These are phyloP conservation scores for Achatina immaculata DNA, from an alignment of 1,140 invertebrate genomes.

Conservation along the genomic window DNA sequence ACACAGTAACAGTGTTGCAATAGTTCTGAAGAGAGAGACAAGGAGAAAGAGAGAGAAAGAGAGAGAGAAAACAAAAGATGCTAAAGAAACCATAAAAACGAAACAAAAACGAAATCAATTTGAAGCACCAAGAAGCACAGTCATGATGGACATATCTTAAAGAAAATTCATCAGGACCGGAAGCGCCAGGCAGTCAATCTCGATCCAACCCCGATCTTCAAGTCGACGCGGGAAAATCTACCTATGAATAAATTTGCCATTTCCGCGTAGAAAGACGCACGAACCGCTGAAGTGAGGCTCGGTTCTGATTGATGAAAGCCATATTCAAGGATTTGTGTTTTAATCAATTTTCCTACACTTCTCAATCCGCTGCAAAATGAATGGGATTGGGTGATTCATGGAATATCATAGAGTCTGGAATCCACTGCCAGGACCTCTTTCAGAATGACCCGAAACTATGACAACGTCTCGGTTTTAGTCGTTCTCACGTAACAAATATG, in stretches of 20 bases:
- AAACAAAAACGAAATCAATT: conserved; percentile 29
- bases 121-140: conserved; percentile 5
- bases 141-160: conserved; percentile 25
- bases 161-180: conserved; percentile 19
- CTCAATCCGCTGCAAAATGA: conserved; percentile 30
- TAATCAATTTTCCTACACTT: conserved; percentile 30
- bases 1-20: not conserved
- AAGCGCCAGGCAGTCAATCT: not conserved
- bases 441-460: not conserved
- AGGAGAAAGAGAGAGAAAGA: conserved; percentile 17
- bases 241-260: conserved; percentile 40
- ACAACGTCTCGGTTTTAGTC: not conserved
- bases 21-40: conserved; percentile 10
- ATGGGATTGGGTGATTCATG: conserved; percentile 22
- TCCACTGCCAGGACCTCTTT: not conserved
- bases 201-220: not conserved
- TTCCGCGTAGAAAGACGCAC: conserved; percentile 16
- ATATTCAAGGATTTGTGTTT: conserved; percentile 37
- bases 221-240: conserved; percentile 25
- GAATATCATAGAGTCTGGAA: not conserved
- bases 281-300: not conserved
- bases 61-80: conserved; percentile 6
- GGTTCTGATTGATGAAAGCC: conserved; percentile 24
- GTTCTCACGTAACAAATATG: not conserved
- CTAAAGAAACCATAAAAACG: conserved; percentile 8